Conservation (phyloP, 53 echinoderm and acorn worm species). For the Luidia sarsii region DNA sequence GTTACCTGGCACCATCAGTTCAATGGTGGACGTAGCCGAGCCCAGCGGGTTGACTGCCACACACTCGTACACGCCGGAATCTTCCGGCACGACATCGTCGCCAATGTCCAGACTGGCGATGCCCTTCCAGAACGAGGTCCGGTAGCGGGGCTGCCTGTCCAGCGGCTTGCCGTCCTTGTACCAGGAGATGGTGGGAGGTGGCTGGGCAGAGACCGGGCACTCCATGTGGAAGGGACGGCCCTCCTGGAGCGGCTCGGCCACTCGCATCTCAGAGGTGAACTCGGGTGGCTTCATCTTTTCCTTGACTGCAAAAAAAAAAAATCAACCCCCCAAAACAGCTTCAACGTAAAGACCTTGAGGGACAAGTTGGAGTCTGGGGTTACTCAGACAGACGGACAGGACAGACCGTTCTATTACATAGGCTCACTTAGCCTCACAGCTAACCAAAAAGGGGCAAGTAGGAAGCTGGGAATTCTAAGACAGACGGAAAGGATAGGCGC, state of each 20-base stretch:
- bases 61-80: conserved; percentile 74
- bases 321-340: no score
- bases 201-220: conserved; percentile 63
- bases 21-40: conserved; percentile 65
- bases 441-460: no score
- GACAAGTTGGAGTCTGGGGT: no score
- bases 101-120: conserved; percentile 60
- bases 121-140: conserved; percentile 60
- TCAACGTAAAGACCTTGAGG: no score
- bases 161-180: conserved; percentile 78
- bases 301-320: no score
- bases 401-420: no score
- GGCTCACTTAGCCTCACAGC: no score
- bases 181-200: conserved; percentile 68
- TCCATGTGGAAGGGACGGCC: conserved; percentile 60
- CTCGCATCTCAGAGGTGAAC: conserved; percentile 55
- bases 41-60: conserved; percentile 79
- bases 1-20: conserved; percentile 81
- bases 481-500: no score
- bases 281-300: conserved; percentile 54
- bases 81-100: conserved; percentile 60
- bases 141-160: conserved; percentile 9
- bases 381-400: no score
- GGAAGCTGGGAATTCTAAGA: no score
- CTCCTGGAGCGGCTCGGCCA: conserved; percentile 57